phyloP scores from a whole-genome alignment of 2,888 invertebrate genomes.

The Zaprionus obscuricornis region DNA sequence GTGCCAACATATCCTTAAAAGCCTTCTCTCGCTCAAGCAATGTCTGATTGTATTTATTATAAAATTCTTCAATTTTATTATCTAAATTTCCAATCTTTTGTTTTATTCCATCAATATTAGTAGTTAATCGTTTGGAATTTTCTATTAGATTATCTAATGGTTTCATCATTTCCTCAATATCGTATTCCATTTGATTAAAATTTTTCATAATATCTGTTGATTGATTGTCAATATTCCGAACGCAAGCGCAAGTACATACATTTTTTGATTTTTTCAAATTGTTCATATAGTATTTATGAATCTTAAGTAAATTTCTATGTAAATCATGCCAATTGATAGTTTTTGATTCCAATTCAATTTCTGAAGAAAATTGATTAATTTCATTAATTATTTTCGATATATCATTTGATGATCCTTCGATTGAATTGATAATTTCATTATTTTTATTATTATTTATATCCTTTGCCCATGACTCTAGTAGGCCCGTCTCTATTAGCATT shows the following conservation, averaged over 20 bases:
- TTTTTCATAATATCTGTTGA: neutral
- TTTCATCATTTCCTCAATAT: conserved; percentile 3
- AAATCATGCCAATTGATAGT: conserved; percentile 44
- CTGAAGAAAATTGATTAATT: conserved; percentile 33
- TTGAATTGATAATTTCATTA: neutral
- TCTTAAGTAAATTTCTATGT: conserved; percentile 30
- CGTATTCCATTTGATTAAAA: neutral
- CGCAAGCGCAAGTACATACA: no score
- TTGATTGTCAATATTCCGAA: neutral
- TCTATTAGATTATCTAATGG: conserved; percentile 4
- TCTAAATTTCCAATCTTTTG: conserved; percentile 32
- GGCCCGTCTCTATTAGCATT: neutral
- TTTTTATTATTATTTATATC: neutral
- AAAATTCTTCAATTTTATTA: conserved; percentile 18
- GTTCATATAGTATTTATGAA: conserved; percentile 38
- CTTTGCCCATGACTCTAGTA: neutral
- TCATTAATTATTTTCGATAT: conserved; percentile 22
- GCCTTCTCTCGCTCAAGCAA: conserved; percentile 16
- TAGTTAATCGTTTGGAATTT: conserved; percentile 7
- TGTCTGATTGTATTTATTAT: conserved; percentile 12
- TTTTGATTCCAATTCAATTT: conserved; percentile 17
- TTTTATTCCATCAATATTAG: conserved; percentile 9
- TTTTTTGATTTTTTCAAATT: neutral
- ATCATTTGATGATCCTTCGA: no score
- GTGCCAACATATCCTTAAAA: conserved; percentile 27